Evolutionary conservation across 2,888 invertebrate genomes (phyloP), one percentile per base, ranked within the genome.

Genomic region (Pilophorus perplexus): DNA sequence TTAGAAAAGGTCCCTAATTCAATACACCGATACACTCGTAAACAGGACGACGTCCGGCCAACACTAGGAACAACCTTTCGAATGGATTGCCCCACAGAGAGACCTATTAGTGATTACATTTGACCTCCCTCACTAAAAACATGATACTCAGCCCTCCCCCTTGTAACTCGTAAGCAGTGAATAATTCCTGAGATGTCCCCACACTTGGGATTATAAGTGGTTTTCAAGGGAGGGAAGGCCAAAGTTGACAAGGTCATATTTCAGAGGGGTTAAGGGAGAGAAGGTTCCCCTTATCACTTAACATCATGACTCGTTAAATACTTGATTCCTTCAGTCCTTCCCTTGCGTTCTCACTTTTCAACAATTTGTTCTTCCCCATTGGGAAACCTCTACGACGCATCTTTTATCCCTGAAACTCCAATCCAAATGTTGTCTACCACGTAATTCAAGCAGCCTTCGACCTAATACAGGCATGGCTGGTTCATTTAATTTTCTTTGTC

Each of bases 251-350:
- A 42, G 59, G 42, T 59, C 25, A 59, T 59, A 59, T 59, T 59
- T 59, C 42, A 42, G 59, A 59, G 59, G 40, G 55, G 55, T 14
- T 44, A n/a, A n/a, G n/a, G n/a, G n/a, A n/a, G n/a, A n/a, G n/a
- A n/a, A n/a, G n/a, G n/a, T 23, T 50, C 23, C 64, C 64, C 50
- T 64, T 50, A 64, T 64, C 64, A 64, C 64, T 64, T 64, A 50
- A 48, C 50, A 64, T 64, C 64, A 64, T 64, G 64, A 64, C 64
- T 64, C 38, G 50, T 37, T 64, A 64, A 64, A 64, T 64, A 64
- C 48, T 64, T 64, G 22, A 64, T 64, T 48, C 37, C 18, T 20
- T 48, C 48, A 46, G 16, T 62, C 33, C 62, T 37, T 27, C 18
- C 12, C 62, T n/a, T 14, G 3, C 42, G 16, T 27, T 28, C 28